These are phyloP conservation scores for Siniperca scherzeri DNA, from an alignment of 2,797 vertebrate genomes.

Conservation along the genomic window DNA sequence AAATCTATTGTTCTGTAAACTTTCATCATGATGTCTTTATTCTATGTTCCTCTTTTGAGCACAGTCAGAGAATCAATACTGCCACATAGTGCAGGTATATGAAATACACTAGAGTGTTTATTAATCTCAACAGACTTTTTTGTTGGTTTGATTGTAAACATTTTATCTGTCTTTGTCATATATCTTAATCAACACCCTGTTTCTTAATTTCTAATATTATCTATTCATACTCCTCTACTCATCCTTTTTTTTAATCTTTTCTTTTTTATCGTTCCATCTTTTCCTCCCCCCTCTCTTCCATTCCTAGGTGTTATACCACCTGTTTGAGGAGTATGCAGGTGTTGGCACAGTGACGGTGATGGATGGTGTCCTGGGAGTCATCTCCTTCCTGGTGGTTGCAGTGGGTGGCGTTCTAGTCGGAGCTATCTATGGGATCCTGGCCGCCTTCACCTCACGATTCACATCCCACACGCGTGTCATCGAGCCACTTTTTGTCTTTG, in stretches of 20 bases:
- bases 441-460: conserved; percentile 97
- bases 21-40: not conserved
- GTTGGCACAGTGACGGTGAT: conserved; percentile 83
- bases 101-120: not conserved
- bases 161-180: no score
- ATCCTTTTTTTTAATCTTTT: not conserved
- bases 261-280: not conserved
- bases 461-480: conserved; percentile 97
- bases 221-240: not conserved
- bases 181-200: not conserved
- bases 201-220: not conserved
- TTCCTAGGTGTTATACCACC: conserved; percentile 94
- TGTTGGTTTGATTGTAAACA: not conserved
- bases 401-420: conserved; percentile 94
- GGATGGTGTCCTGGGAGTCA: conserved; percentile 90
- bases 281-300: not conserved
- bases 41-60: conserved; percentile 5
- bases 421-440: conserved; percentile 92
- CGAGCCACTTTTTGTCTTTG: conserved; percentile 98
- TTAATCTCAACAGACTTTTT: not conserved
- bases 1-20: conserved; percentile 8
- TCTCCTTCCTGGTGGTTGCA: conserved; percentile 95
- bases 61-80: not conserved
- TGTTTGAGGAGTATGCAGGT: conserved; percentile 93
- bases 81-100: not conserved